A percentile compares a stretch with the other conserved stretches of the same genome.
phyloP scores from a whole-genome alignment of 1,140 invertebrate species.

The Cataglyphis hispanica region DNA sequence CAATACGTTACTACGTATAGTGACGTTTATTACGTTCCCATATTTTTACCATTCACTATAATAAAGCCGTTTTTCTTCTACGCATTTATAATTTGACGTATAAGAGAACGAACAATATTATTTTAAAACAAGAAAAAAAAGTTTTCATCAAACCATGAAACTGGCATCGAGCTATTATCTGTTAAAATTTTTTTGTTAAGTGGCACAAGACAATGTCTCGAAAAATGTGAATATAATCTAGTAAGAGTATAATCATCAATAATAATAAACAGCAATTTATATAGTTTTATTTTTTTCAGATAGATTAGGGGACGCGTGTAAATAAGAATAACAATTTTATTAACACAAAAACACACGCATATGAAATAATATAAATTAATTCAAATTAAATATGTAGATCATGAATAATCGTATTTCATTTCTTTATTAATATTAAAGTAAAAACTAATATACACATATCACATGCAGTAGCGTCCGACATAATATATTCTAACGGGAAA shows the following conservation, averaged over 20 bases:
- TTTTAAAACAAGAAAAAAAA: background rate
- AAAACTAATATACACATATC: background rate
- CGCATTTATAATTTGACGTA: conserved; percentile 31
- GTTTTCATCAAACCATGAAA: background rate
- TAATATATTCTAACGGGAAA: background rate
- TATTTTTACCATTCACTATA: conserved; percentile 20
- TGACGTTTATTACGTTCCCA: conserved; percentile 8
- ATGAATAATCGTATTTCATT: background rate
- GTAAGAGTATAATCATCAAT: background rate
- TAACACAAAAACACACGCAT: no score
- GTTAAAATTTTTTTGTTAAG: background rate
- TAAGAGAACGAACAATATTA: background rate
- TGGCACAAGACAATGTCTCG: background rate
- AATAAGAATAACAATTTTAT: background rate
- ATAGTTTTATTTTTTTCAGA: background rate
- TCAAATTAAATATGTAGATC: background rate
- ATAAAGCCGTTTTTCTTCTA: background rate
- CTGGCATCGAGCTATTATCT: background rate
- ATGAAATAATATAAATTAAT: background rate
- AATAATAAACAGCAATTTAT: background rate
- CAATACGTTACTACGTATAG: conserved; percentile 34
- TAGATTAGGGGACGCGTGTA: background rate
- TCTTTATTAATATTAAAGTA: conserved; percentile 6
- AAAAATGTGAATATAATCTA: background rate
- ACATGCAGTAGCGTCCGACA: background rate